Evolutionary conservation across 2,113 vertebrate species (phyloP).

Genomic region (Leptobrachium leishanense): DNA sequence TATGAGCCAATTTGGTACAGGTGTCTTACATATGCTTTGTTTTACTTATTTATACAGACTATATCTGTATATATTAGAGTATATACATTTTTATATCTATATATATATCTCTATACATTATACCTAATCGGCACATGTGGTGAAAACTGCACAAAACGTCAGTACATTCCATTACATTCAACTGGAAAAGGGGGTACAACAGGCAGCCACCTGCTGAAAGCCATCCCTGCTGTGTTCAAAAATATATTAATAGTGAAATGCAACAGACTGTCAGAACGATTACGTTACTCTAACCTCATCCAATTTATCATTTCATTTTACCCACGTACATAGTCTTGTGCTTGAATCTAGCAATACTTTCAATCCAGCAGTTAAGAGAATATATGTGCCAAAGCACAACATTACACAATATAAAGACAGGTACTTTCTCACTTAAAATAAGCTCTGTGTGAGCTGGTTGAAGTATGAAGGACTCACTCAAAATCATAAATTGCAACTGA

Average conservation of each 20-base stretch:
- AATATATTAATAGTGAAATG: slow-evolving; percentile 29
- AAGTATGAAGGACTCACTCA: background rate
- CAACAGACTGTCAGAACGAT: slow-evolving; percentile 29
- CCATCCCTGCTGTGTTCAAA: slow-evolving; percentile 38
- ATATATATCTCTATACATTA: too few species aligned
- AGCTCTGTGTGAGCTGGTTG: background rate
- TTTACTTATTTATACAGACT: too few species aligned
- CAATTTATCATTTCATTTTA: background rate
- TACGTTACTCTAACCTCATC: slow-evolving; percentile 10
- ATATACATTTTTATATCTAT: too few species aligned
- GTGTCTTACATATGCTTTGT: too few species aligned
- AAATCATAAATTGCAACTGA: background rate
- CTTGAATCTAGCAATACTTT: background rate
- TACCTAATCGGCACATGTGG: too few species aligned
- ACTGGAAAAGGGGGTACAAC: slow-evolving; percentile 33
- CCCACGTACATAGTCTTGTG: background rate
- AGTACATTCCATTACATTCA: slow-evolving; percentile 37
- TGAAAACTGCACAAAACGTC: background rate
- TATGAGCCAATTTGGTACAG: too few species aligned
- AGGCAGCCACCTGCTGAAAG: slow-evolving; percentile 29
- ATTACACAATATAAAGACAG: background rate
- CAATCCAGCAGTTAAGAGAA: background rate
- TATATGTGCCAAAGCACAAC: background rate
- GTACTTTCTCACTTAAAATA: background rate
- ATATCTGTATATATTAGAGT: too few species aligned